phyloP scores from a whole-genome alignment of 2,888 invertebrate species.

The Ischnus inquisitorius region DNA sequence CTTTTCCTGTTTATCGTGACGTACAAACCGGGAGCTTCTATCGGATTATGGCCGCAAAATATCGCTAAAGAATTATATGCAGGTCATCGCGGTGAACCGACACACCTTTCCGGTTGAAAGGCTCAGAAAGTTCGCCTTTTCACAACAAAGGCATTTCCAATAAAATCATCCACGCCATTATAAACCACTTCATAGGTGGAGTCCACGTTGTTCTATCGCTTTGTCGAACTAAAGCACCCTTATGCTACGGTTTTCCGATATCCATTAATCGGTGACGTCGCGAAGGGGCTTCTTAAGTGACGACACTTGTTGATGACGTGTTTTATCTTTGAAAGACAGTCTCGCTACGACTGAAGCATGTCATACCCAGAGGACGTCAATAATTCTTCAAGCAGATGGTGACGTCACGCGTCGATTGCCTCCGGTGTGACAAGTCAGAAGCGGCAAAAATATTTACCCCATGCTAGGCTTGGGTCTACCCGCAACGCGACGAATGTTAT shows the following conservation, averaged over 20 bases:
- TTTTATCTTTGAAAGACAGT: not conserved
- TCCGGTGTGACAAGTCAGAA: conserved; percentile 16
- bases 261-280: conserved; percentile 33
- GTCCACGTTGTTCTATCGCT: conserved; percentile 12
- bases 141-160: conserved; percentile 43
- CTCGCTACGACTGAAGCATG: not conserved
- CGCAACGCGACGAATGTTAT: conserved; percentile 36
- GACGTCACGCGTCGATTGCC: not conserved
- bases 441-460: conserved; percentile 51
- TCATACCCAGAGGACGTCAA: conserved; percentile 24
- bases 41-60: conserved; percentile 11
- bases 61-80: conserved; percentile 30
- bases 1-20: conserved; percentile 10
- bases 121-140: not conserved
- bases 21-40: not conserved
- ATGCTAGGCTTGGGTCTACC: conserved; percentile 19
- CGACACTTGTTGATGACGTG: conserved; percentile 30
- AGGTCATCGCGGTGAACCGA: conserved; percentile 28
- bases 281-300: conserved; percentile 17
- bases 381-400: not conserved
- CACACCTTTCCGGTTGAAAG: conserved; percentile 32
- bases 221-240: not conserved
- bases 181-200: not conserved
- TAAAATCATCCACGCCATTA: conserved; percentile 32
- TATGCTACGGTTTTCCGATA: not conserved